A percentile compares a stretch with the other conserved stretches of the same genome.
These are phyloP conservation scores for Anhinga anhinga DNA, from an alignment of 2,113 vertebrate genomes.

Conservation along the genomic window DNA sequence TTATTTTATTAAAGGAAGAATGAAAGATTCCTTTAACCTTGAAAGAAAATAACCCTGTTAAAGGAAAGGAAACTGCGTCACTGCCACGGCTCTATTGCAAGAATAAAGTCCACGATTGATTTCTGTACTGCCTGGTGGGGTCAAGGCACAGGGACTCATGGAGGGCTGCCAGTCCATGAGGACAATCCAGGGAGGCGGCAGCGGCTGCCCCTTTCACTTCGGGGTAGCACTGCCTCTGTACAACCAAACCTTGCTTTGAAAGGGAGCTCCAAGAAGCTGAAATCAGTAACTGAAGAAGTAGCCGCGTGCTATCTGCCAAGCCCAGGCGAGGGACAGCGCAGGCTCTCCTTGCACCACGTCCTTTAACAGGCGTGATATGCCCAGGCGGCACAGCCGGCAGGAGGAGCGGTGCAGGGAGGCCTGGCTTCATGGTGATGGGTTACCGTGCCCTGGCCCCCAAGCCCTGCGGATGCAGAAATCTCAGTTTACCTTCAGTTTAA, in stretches of 20 bases:
- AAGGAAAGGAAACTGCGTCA: neutral
- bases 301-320: neutral
- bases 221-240: neutral
- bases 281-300: neutral
- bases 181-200: neutral
- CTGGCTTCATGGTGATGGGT: accelerated
- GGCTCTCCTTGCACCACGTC: neutral
- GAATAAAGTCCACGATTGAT: neutral
- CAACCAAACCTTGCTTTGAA: accelerated
- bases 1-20: neutral
- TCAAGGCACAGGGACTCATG: neutral
- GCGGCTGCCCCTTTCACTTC: neutral
- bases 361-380: neutral
- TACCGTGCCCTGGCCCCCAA: neutral
- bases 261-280: neutral
- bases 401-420: accelerated
- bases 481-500: neutral
- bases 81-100: neutral
- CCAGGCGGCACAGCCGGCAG: accelerated
- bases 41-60: neutral
- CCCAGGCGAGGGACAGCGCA: neutral
- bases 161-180: neutral
- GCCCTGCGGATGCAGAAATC: accelerated
- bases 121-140: neutral
- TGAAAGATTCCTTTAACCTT: neutral